Evolutionary conservation across 92 coral and sea anemone genomes (phyloP).

Genomic region (Umimayanthus kanabou): DNA sequence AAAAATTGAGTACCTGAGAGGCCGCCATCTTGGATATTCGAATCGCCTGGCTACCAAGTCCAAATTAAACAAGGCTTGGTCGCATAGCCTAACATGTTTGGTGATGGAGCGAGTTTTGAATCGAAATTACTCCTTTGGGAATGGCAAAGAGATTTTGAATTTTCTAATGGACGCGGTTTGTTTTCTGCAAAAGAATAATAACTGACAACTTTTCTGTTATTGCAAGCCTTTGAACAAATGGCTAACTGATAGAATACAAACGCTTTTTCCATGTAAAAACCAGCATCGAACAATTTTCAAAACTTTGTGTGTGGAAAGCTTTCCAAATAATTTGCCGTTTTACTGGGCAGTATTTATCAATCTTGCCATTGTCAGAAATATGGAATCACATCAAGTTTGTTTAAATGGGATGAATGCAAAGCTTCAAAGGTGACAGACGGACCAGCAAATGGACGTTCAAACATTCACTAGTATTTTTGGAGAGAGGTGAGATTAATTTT

Average conservation of each 20-base stretch:
- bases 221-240: neutral
- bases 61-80: conserved; percentile 17
- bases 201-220: neutral
- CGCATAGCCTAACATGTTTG: neutral
- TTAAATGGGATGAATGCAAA: neutral
- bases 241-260: neutral
- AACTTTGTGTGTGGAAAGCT: no score
- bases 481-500: conserved; percentile 57
- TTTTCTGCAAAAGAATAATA: neutral
- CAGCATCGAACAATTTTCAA: neutral
- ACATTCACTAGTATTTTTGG: conserved; percentile 75
- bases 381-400: neutral
- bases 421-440: neutral
- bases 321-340: neutral
- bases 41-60: conserved; percentile 34
- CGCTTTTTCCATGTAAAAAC: neutral
- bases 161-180: conserved; percentile 8
- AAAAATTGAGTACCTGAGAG: conserved; percentile 2
- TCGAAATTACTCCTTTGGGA: conserved; percentile 43
- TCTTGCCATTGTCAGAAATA: neutral
- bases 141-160: neutral
- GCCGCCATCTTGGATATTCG: conserved; percentile 48
- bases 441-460: conserved; percentile 55
- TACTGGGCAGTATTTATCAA: neutral
- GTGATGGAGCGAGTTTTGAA: conserved; percentile 44